A percentile compares a stretch with the other conserved stretches of the same genome.
These are phyloP conservation scores for Anthopleura xanthogrammica DNA, from an alignment of 92 coral and sea anemone genomes.

Conservation along the genomic window DNA sequence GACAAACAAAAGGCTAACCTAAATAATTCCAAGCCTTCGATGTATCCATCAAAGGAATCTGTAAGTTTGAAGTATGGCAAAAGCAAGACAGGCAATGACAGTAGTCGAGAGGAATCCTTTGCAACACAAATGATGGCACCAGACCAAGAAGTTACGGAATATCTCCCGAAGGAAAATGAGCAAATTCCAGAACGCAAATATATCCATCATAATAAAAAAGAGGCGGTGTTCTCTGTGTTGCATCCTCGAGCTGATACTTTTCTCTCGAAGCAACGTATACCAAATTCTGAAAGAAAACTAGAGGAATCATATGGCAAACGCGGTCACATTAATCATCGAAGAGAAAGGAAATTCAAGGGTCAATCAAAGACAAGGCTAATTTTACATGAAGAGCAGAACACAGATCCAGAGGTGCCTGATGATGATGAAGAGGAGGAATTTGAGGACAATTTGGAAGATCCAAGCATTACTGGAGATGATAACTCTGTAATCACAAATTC, in stretches of 20 bases:
- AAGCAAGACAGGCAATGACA: not conserved
- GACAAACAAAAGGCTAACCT: too few relatives aligned
- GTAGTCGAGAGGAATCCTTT: not conserved
- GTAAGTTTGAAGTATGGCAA: not conserved
- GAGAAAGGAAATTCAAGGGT: not conserved
- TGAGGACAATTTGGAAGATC: not conserved
- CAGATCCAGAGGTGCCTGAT: not conserved
- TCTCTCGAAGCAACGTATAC: conserved; percentile 3
- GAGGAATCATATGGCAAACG: conserved; percentile 20
- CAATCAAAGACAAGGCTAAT: not conserved
- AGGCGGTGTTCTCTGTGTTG: not conserved
- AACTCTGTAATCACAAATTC: not conserved
- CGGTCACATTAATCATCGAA: not conserved
- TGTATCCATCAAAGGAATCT: not conserved
- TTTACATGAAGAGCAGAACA: not conserved
- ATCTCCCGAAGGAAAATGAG: conserved; percentile 15
- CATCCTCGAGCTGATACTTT: conserved; percentile 16
- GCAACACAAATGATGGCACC: not conserved
- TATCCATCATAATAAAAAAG: conserved; percentile 30
- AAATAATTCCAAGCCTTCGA: not conserved
- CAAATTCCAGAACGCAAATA: not conserved
- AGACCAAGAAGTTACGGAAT: conserved; percentile 35
- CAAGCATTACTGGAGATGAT: conserved; percentile 21
- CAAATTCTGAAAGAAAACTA: conserved; percentile 5
- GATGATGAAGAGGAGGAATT: not conserved